Base-by-base conservation (phyloP, 1,140 invertebrate genomes). In the Drosophila nigrodunni region DNA sequence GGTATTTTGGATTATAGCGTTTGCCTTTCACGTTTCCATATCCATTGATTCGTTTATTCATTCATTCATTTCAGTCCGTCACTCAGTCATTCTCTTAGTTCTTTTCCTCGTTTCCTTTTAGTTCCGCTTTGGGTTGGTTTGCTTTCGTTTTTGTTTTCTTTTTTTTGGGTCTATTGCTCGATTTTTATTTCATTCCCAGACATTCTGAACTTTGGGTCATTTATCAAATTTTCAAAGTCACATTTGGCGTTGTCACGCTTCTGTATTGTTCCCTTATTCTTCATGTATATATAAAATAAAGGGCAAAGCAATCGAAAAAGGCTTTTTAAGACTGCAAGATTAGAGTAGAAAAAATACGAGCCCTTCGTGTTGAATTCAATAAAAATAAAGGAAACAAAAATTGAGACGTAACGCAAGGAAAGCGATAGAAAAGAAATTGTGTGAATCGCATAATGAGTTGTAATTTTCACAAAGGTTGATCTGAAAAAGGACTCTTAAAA, bases 201-300 rank as follows among this genome's bases (percentile, higher is more conserved):
- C 81, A 77, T 79, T 54, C 69, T 52, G 46, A 77, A 74, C 64
- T 85, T 89, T 89, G 68, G 86, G 74, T 89, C 85, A 88, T 88
- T 88, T 88, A 88, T 88, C 85, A 88, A 88, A 88, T 85, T 88
- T 88, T 88, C 85, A 89, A 88, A 88, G 85, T 88, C 85, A 88
- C 85, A 88, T 88, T 88, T 85, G 85, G 80, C 82, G 79, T 88
- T 88, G 85, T 88, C 85, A 88, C 85, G 85, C 85, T 88, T 82
- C 44, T 78, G 69, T 71, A 76, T 70, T 77, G 80, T 77, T 66
- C 55, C 59, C 65, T 25, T 13, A 55, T 57, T 18, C 34, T 30
- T 37, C 46, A 49, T 34, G 54, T 54, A 10, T 39, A 55, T 8
- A 57, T 59, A 59, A 37, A 10, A 50, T 52, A 62, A 66, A 25